A percentile compares a stretch with the other conserved stretches of the same genome.
Conservation (phyloP, 2,113 vertebrate genomes). For the Loxodonta africana region DNA sequence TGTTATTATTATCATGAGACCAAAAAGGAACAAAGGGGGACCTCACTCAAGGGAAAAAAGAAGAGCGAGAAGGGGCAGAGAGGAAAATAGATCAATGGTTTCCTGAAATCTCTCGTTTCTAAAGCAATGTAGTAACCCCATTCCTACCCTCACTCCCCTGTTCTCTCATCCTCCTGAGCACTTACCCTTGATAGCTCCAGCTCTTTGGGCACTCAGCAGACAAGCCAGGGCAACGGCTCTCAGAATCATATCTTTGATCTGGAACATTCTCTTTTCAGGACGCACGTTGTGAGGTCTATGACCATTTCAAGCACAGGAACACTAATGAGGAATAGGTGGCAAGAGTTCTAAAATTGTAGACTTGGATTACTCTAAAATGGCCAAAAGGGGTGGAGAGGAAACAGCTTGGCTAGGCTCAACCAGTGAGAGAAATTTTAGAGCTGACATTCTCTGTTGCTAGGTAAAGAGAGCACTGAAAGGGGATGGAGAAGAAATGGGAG, state of each 20-base stretch:
- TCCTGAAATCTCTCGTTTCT: background rate
- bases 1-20: background rate
- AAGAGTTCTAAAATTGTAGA: background rate
- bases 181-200: constrained; percentile 54
- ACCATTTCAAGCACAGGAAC: background rate
- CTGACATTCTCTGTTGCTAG: constrained; percentile 39
- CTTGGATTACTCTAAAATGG: background rate
- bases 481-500: background rate
- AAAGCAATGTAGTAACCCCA: background rate
- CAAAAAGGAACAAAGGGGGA: background rate
- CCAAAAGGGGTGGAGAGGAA: background rate
- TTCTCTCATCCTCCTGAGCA: rapidly evolving
- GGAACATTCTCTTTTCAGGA: background rate
- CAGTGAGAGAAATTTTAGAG: background rate
- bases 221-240: background rate
- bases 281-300: rapidly evolving
- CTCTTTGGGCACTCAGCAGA: constrained; percentile 10
- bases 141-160: rapidly evolving
- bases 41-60: background rate
- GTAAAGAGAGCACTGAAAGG: background rate
- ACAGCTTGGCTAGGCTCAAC: background rate
- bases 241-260: background rate
- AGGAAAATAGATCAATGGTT: background rate
- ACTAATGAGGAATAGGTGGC: background rate
- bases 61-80: background rate